Conservation (phyloP, 2,888 invertebrate species). For the Tolmerus cingulatus region DNA sequence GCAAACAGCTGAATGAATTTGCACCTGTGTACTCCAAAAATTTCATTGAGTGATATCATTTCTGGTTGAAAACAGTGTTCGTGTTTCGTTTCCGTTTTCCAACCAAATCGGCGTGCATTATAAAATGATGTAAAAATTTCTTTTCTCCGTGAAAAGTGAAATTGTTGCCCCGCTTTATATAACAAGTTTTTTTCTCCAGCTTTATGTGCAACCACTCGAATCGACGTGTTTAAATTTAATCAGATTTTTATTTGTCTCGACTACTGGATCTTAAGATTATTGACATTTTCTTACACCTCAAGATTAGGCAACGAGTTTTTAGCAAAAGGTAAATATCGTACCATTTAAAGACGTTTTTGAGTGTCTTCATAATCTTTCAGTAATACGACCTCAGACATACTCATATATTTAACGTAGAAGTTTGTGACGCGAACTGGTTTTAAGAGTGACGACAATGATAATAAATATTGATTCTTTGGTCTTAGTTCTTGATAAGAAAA, state of each 20-base stretch:
- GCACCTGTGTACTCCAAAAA: not conserved
- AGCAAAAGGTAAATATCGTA: not conserved
- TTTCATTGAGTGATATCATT: not conserved
- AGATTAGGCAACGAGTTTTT: not conserved
- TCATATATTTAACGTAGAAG: not conserved
- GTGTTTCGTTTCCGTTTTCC: not conserved
- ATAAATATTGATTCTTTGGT: not conserved
- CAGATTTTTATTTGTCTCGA: not conserved
- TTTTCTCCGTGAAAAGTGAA: not conserved
- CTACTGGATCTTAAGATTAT: not conserved
- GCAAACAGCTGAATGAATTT: not conserved
- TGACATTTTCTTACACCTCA: not conserved
- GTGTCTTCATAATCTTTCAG: not conserved
- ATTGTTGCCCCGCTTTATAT: not conserved
- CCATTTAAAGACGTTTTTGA: not conserved
- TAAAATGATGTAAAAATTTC: not conserved
- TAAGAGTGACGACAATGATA: not conserved
- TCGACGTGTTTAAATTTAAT: not conserved
- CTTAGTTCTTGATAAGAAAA: not conserved
- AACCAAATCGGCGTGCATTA: not conserved
- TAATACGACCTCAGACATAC: not conserved
- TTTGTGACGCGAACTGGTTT: not conserved
- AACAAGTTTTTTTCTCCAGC: not conserved
- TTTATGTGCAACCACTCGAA: not conserved
- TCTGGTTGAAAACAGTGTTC: not conserved